phyloP scores from a whole-genome alignment of 2,113 vertebrate genomes.

The Polypterus bichir region DNA sequence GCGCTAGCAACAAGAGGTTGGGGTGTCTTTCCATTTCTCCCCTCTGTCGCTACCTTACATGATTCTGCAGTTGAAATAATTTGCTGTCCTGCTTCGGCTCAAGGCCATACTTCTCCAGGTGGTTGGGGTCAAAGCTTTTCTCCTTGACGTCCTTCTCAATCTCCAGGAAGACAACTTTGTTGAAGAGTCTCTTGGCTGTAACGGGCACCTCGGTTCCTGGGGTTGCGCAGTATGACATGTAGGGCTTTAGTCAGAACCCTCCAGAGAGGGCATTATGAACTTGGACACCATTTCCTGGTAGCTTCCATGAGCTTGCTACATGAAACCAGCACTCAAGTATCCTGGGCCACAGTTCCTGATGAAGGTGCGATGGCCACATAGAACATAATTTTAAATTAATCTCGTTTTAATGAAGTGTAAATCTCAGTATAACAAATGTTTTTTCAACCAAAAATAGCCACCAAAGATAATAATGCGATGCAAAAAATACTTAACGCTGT shows the following conservation, averaged over 20 bases:
- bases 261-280: slow-evolving; percentile 71
- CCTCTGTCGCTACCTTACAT: slow-evolving; percentile 42
- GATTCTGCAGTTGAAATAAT: slow-evolving; percentile 84
- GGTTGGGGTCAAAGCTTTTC: slow-evolving; percentile 45
- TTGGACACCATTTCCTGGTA: slow-evolving; percentile 70
- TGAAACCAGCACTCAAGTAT: slow-evolving; percentile 41
- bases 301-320: slow-evolving; percentile 50
- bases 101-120: slow-evolving; percentile 78
- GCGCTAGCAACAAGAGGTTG: too few relatives aligned
- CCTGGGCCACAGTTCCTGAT: slow-evolving; percentile 60
- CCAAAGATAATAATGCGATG: too few relatives aligned
- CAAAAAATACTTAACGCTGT: too few relatives aligned
- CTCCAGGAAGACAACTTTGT: slow-evolving; percentile 50
- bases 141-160: slow-evolving; percentile 63
- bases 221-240: slow-evolving; percentile 69
- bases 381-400: too few relatives aligned
- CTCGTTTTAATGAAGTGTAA: too few relatives aligned
- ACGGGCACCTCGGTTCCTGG: slow-evolving; percentile 46
- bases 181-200: slow-evolving; percentile 63
- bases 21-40: too few relatives aligned
- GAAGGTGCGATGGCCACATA: slow-evolving; percentile 57
- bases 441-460: too few relatives aligned
- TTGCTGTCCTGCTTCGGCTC: slow-evolving; percentile 74
- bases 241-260: slow-evolving; percentile 75
- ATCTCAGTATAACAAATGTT: too few relatives aligned